These are phyloP conservation scores for Stigmatopora nigra DNA, from an alignment of 2,113 vertebrate genomes.

Conservation along the genomic window DNA sequence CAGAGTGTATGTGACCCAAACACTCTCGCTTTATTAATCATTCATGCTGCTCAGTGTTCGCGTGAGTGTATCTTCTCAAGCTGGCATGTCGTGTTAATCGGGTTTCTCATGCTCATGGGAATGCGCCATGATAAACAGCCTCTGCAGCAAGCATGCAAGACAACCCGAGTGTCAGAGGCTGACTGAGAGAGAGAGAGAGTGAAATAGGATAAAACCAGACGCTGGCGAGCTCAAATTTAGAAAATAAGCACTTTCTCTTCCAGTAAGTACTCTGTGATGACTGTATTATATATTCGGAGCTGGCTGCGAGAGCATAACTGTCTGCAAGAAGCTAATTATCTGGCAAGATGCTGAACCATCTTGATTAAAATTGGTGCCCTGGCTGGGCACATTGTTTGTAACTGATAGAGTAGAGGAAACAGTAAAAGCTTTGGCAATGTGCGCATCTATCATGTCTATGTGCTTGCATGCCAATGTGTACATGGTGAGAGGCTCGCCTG, in stretches of 20 bases:
- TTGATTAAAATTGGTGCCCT: constrained; percentile 15
- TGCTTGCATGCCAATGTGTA: constrained; percentile 49
- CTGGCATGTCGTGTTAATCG: constrained; percentile 11
- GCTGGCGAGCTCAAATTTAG: constrained; percentile 8
- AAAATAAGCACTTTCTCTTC: constrained; percentile 4
- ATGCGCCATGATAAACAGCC: constrained; percentile 34
- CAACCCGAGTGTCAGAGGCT: constrained; percentile 42
- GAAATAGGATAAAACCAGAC: constrained; percentile 10
- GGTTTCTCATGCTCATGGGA: constrained; percentile 19
- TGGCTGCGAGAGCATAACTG: constrained; percentile 1
- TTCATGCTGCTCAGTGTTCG: constrained; percentile 34
- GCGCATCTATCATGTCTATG: constrained; percentile 14
- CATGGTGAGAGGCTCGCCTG: constrained; percentile 67
- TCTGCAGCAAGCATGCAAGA: constrained; percentile 32
- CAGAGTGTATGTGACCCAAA: constrained; percentile 6
- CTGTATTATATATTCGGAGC: constrained; percentile 3
- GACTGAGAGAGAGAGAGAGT: constrained; percentile 22
- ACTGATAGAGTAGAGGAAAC: constrained; percentile 1
- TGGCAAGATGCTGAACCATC: constrained; percentile 7
- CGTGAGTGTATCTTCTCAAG: constrained; percentile 19
- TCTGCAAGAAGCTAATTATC: constrained; percentile 22
- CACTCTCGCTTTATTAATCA: constrained; percentile 31
- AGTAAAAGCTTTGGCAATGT: constrained; percentile 27
- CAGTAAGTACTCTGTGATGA: constrained; percentile 22
- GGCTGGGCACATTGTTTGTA: background rate